Base-by-base conservation (phyloP, 2,888 invertebrate genomes). In the Conops quadrifasciatus region DNA sequence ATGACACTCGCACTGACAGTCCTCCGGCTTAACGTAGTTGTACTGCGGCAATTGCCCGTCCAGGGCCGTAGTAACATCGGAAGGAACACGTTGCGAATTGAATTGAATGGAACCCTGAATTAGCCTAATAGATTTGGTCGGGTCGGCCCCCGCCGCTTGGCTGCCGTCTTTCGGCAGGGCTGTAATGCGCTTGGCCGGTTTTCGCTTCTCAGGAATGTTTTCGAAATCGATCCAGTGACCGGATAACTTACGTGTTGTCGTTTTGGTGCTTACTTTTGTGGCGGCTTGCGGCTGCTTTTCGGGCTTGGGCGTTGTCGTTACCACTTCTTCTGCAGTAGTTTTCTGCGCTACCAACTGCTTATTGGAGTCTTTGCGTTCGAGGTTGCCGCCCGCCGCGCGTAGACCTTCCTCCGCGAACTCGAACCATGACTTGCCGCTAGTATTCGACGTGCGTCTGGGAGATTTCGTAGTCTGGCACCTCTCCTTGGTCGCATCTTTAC, bases 1-100 rank as follows among this genome's bases (percentile, higher is more conserved):
- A 86, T 94, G 94, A 82, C 94, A 94, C 86, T 94, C 94, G 87
- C 94, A 94, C 82, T 93, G 92, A 82, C 94, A 94, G 80, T 94
- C 93, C 83, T 94, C 94, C 5, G 94, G 94, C 85, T 94, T 93
- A 69, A 94, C 94, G 85, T 94, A 94, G 85, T 90, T 93, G 78
- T 91, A 91, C 76, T 86, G 85, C 74, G 86, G 85, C 36, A 36
- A 9, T 45, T 81, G 79, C 13, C 76, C 76, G 63, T 75, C 86
- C 60, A n/a, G n/a, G n/a, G 67, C 72, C 59, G 53, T 56, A 30
- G 71, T 51, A 36, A 36, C 36, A 36, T 36, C 36, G 4, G 36
- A 36, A 36, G 36, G 36, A 36, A 36, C 36, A 36, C 9, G 36
- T 36, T 36, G 36, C 9, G 36, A 7, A 7, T 36, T 4, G 36